Base-by-base conservation (phyloP, 64 coral and sea anemone genomes). In the Stichodactyla mertensii region DNA sequence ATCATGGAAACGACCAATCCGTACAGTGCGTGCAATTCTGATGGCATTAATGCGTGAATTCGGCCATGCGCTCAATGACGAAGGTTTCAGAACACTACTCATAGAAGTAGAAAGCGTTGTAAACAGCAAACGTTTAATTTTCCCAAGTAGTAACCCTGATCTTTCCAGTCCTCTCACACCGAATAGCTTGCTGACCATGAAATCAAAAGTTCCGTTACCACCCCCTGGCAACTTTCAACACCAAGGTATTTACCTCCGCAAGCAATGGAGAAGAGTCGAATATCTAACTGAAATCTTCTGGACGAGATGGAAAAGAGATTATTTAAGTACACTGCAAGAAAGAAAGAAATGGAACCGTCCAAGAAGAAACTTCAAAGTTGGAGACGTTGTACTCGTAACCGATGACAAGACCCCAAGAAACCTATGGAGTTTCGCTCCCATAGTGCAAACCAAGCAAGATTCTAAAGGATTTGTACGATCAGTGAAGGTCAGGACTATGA, bases 231-330 rank as follows among this genome's bases (percentile, higher is more conserved):
- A 67, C 6, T 91, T 91, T 67, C 45, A 60, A 10, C 36, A 45
- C 36, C 36, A 45, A 45, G 89, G 86, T 10, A 31, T 86, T 26
- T 62, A 78, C n/a, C 26, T 64, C 16, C 67, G 83, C 23, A 79
- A 86, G 55, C 84, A 86, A 16, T 91, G 89, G 89, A 77, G 84
- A 24, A 61, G 89, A 20, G 89, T 87, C 3, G 85, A 87, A 45
- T 91, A 82, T 66, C 78, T 91, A 18, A n/a, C 88, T 19, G 52
- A 89, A 19, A 18, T 57, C n/a, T 89, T 89, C 27, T 89, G 88
- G 88, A 55, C 53, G 2, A 66, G 82, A 84, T 89, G 88, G 88
- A 83, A 51, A 10, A 62, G 55, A 24, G 81, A 89, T 77, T 85
- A 89, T 22, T 36, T 83, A 31, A 55, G 62, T n/a, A 61, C 56